These are phyloP conservation scores for Drosophila cardini DNA, from an alignment of 1,140 invertebrate genomes.

Conservation along the genomic window DNA sequence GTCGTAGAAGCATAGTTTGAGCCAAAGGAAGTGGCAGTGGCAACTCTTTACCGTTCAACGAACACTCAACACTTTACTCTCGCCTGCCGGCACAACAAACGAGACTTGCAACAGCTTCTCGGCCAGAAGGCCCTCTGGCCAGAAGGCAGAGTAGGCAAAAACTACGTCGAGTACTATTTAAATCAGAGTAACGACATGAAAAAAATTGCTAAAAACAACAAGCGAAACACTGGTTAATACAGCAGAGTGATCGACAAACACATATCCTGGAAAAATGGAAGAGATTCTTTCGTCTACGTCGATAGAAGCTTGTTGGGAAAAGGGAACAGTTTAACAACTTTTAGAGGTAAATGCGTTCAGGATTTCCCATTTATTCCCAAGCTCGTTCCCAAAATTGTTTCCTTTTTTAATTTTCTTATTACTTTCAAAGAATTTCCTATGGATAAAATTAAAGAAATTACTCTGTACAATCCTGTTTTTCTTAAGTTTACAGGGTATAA, in stretches of 20 bases:
- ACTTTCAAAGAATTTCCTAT: too few relatives aligned
- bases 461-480: too few relatives aligned
- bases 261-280: not conserved
- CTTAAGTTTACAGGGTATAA: conserved; percentile 11
- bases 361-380: too few relatives aligned
- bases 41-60: conserved; percentile 15
- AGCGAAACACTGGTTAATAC: not conserved
- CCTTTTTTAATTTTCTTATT: too few relatives aligned
- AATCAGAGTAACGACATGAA: conserved; percentile 51
- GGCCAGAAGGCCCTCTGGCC: conserved; percentile 26
- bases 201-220: conserved; percentile 47
- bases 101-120: conserved; percentile 35
- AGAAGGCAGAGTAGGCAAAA: conserved; percentile 58
- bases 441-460: too few relatives aligned
- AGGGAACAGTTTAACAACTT: too few relatives aligned
- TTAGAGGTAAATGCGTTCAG: too few relatives aligned
- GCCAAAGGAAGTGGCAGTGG: conserved; percentile 3
- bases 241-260: not conserved
- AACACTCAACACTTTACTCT: conserved; percentile 63
- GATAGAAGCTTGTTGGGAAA: too few relatives aligned
- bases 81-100: conserved; percentile 16
- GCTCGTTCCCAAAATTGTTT: too few relatives aligned
- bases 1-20: not conserved
- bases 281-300: too few relatives aligned
- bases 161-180: conserved; percentile 71